Base-by-base conservation (phyloP, 2,113 vertebrate species). In the Trogon surrucura region DNA sequence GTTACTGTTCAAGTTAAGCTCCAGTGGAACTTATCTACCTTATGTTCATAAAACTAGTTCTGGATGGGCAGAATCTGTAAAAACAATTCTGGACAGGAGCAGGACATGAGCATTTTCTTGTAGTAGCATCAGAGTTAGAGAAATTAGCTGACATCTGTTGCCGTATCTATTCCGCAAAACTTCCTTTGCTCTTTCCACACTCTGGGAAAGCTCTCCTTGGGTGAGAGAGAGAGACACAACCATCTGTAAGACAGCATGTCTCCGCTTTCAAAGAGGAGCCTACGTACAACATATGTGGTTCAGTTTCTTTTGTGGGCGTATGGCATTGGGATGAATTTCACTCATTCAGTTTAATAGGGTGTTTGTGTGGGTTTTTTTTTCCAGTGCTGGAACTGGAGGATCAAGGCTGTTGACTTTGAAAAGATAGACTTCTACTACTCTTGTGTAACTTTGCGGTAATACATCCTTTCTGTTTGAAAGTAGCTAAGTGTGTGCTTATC, bases 281-380 rank as follows among this genome's bases (percentile, higher is more conserved):
- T 58, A 12, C 0, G 1, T 51, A 16, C 0, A 2, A 32, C 20
- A 38, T 23, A 38, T 1, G 19, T 56, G 25, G 27, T 51, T 83
- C 56, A 47, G 41, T 34, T 65, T 8, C 50, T 61, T 83, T 29
- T 56, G 32, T 70, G 57, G 81, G 21, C 29, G 13, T 29, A 32
- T 50, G 56, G 61, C 30, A 45, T 34, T 27, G 18, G 25, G 45
- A n/a, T 67, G 48, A 58, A 78, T 58, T 50, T 84, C 6, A 56
- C 27, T 79, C 29, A 18, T 19, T 69, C 22, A 6, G 8, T 65
- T 67, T 73, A 64, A 89, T 34, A 65, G 26, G 6, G 30, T 44
- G 41, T 41, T 41, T 11, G 41, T 41, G 13, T 41, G 41, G 41
- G 13, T 41, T 41, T 5, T 77, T 88, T 71, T 58, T 29, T 10